phyloP scores from a whole-genome alignment of 2,888 invertebrate species.

The Drosophila rubida region DNA sequence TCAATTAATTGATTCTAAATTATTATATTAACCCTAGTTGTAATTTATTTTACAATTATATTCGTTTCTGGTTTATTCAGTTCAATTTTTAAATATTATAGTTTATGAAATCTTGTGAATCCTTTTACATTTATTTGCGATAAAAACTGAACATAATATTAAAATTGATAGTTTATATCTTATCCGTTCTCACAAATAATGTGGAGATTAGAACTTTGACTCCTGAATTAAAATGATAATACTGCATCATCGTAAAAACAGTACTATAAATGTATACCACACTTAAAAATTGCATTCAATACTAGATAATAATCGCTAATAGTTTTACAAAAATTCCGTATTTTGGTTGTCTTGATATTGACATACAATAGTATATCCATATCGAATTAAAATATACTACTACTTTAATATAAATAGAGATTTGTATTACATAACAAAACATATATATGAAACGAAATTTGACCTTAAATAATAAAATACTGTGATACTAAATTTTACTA shows the following conservation, averaged over 20 bases:
- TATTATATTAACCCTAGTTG: not conserved
- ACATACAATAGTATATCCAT: slow-evolving; percentile 10
- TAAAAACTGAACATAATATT: no score
- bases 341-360: slow-evolving; percentile 16
- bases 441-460: slow-evolving; percentile 76
- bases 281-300: not conserved
- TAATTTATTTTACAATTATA: not conserved
- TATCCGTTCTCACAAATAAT: no score
- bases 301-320: not conserved
- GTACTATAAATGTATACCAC: not conserved
- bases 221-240: not conserved
- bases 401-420: slow-evolving; percentile 18
- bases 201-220: no score
- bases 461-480: slow-evolving; percentile 85
- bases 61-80: not conserved
- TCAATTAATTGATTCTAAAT: no score
- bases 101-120: no score
- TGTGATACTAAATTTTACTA: slow-evolving; percentile 86
- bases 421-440: slow-evolving; percentile 37
- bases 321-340: not conserved
- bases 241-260: not conserved
- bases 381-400: slow-evolving; percentile 24
- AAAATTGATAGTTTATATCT: no score
- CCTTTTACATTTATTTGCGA: no score
- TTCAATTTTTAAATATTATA: no score